Base-by-base conservation (phyloP, 2,888 invertebrate genomes). In the Ennomos erosarius region DNA sequence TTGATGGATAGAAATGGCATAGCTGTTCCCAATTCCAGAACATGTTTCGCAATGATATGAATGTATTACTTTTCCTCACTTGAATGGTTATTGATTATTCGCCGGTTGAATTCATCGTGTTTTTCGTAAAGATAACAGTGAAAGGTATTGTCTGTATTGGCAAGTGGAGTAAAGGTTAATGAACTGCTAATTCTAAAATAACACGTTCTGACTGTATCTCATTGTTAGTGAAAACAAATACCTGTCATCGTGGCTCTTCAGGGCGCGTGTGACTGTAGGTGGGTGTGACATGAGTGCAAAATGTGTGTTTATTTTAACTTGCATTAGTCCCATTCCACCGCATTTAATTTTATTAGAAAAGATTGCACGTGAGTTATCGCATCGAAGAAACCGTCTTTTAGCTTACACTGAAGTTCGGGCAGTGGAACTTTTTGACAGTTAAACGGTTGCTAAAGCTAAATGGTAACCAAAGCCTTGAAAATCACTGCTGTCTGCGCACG, bases 381-480 rank as follows among this genome's bases (percentile, higher is more conserved):
- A 16, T 42, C 42, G 5, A 10, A 42, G 16, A 26, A 26, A 26
- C 26, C 3, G 3, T 16, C 1, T 2, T 26, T 26, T 26, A 26
- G 26, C 26, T 5, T 26, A 26, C 26, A 26, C 26, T 26, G 26
- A 26, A 26, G 26, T n/a, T 9, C 9, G 8, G 12, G 11, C 9
- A 9, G 6, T 12, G 12, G 9, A 40, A 12, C 8, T n/a, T 9
- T 12, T 12, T 13, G 12, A 6, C n/a, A 40, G 8, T 43, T 10
- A 43, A 10, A 13, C 13, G 4, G 46, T 36, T 9, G 12, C 10
- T 10, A 46, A 46, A 43, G 43, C 4, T 43, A 67, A 70, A 72
- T 69, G 73, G 56, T 71, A 71, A 74, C 42, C 70, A 77, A 78
- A 70, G 40, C 66, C 68, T 72, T 67, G 64, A 70, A 74, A 71